Percentiles rank a stretch among this genome's conserved stretches.
These are phyloP conservation scores for Coelopa pilipes DNA, from an alignment of 2,888 invertebrate species.

Conservation along the genomic window DNA sequence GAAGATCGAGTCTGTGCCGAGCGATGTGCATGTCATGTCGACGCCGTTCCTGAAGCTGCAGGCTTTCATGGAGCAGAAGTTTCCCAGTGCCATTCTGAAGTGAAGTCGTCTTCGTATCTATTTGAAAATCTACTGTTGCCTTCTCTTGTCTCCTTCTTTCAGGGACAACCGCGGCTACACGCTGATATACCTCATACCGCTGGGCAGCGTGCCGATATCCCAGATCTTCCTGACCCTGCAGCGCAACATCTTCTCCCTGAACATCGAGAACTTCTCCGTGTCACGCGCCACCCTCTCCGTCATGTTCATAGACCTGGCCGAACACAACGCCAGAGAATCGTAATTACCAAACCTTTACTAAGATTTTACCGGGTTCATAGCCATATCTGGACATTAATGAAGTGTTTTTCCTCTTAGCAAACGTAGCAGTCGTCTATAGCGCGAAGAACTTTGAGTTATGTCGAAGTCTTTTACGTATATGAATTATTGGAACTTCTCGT, in stretches of 20 bases:
- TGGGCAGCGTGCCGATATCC: constrained; percentile 40
- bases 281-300: constrained; percentile 44
- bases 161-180: constrained; percentile 40
- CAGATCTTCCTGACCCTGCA: constrained; percentile 45
- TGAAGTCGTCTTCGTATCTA: background rate
- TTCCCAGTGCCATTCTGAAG: constrained; percentile 43
- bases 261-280: constrained; percentile 51
- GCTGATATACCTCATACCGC: constrained; percentile 45
- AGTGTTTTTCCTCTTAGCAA: background rate
- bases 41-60: constrained; percentile 45
- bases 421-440: background rate
- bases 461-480: too few relatives aligned
- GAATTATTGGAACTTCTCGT: too few relatives aligned
- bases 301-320: constrained; percentile 8
- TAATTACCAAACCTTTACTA: too few relatives aligned
- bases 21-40: constrained; percentile 35
- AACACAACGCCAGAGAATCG: constrained; percentile 4
- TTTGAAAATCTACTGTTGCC: background rate
- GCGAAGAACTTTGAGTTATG: too few relatives aligned
- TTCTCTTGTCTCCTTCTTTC: background rate
- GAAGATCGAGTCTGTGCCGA: constrained; percentile 44
- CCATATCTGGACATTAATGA: background rate
- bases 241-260: constrained; percentile 49
- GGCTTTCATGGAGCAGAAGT: constrained; percentile 50
- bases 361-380: too few relatives aligned